Percentiles rank a stretch among this genome's conserved stretches.
Evolutionary conservation across 1,140 invertebrate genomes (phyloP).

Genomic region (Idris sp.): DNA sequence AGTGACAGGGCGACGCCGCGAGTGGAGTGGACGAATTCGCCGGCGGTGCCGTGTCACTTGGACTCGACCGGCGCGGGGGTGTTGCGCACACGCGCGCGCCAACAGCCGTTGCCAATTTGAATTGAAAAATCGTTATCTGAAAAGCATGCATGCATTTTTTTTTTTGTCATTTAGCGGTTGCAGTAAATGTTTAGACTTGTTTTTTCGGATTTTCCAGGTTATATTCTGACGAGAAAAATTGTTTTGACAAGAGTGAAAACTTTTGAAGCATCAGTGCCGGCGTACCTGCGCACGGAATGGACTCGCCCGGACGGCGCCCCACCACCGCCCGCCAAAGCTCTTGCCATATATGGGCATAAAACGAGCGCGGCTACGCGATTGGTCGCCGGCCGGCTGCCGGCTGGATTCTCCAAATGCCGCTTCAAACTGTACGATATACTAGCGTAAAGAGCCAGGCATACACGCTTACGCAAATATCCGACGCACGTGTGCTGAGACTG

Average conservation of each 20-base stretch:
- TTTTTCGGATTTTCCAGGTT: too few species aligned
- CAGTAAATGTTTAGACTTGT: too few species aligned
- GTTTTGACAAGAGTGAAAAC: neutral
- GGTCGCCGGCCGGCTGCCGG: slow-evolving; percentile 78
- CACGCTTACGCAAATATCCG: slow-evolving; percentile 10
- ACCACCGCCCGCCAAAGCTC: slow-evolving; percentile 77
- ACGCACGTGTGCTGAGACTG: slow-evolving; percentile 4
- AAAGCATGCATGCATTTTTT: slow-evolving; percentile 17
- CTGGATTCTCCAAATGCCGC: slow-evolving; percentile 79
- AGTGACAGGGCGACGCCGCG: too few species aligned
- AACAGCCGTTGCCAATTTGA: neutral
- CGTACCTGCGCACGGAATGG: slow-evolving; percentile 70
- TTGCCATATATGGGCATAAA: slow-evolving; percentile 89
- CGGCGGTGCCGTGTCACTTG: too few species aligned
- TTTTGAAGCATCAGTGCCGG: too few species aligned
- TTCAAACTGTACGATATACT: slow-evolving; percentile 76
- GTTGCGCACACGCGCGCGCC: slow-evolving; percentile 42
- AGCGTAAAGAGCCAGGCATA: slow-evolving; percentile 65
- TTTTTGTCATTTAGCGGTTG: too few species aligned
- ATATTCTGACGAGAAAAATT: too few species aligned
- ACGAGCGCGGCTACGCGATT: slow-evolving; percentile 81
- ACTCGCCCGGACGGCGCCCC: slow-evolving; percentile 73
- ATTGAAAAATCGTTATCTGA: slow-evolving; percentile 4
- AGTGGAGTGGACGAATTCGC: too few species aligned
- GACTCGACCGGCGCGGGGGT: slow-evolving; percentile 67